Base-by-base conservation (phyloP, 2,113 vertebrate species). In the Sprattus sprattus region DNA sequence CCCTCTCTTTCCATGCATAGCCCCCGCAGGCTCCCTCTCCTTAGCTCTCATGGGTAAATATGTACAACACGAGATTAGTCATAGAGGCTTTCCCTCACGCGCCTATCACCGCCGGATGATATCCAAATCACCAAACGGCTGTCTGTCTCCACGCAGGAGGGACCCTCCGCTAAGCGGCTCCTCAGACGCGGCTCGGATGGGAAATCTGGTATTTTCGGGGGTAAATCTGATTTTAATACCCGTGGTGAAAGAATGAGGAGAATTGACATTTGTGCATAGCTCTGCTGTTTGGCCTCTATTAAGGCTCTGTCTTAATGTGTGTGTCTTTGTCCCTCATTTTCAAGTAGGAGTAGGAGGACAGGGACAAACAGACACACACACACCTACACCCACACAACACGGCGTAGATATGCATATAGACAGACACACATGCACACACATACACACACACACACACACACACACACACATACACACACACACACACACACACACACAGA, bases 41-140 rank as follows among this genome's bases (percentile, higher is more conserved):
- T 25, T 32, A 25, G 7, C 25, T 71, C 22, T 32, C 45, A 49
- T 60, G 89, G 84, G 67, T 82, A 84, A 90, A 86, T 87, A 89
- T 87, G 86, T 89, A 86, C 87, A 89, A 86, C 83, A 89, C 83
- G 84, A 85, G 91, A 90, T 90, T 89, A 89, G 52, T 46, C 39
- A 88, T 83, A 84, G 84, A 85, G 84, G 81, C 83, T 86, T 64
- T 46, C 85, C 81, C 52, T 28, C 64, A 71, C n/a, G 64, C 64
- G 25, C 64, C 10, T 28, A 32, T 82, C 46, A 46, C 11, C 78
- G 5, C 13, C 47, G 71, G 45, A 75, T 75, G 20, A 47, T 71
- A 71, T 71, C 64, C 64, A 71, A 71, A 71, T 71, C 64, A 71
- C 64, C n/a, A 32, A 15, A 25, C n/a, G n/a, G n/a, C 64, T 71